These are phyloP conservation scores for Liodrosophila aerea DNA, from an alignment of 2,888 invertebrate genomes.

Conservation along the genomic window DNA sequence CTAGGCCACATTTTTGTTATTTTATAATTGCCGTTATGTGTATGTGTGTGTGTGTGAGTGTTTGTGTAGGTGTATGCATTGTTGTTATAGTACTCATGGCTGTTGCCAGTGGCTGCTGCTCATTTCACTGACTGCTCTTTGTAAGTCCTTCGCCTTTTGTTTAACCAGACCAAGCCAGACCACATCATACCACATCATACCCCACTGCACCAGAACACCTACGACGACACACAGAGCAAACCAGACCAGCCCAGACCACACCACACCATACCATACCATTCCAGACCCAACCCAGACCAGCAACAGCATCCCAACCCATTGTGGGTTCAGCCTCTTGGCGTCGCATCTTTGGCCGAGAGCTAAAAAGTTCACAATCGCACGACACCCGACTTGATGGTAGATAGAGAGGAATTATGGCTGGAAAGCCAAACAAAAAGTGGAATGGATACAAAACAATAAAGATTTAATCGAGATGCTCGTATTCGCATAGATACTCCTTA, in stretches of 20 bases:
- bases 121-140: conserved; percentile 55
- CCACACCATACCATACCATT: conserved; percentile 1
- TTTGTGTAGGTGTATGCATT: conserved; percentile 1
- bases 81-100: conserved; percentile 16
- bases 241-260: background rate
- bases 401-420: conserved; percentile 17
- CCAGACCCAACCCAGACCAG: conserved; percentile 4
- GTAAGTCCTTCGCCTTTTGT: conserved; percentile 54
- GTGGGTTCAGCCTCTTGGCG: conserved; percentile 6
- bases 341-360: conserved; percentile 23
- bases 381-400: background rate
- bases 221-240: background rate
- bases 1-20: conserved; percentile 64
- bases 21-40: conserved; percentile 64
- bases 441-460: conserved; percentile 9
- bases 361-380: conserved; percentile 31
- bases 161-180: conserved; percentile 52
- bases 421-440: conserved; percentile 31
- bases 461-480: background rate
- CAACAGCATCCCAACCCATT: background rate
- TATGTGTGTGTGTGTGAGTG: background rate
- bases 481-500: background rate
- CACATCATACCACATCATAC: conserved; percentile 13
- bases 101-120: conserved; percentile 48
- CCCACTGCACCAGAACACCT: conserved; percentile 4